These are phyloP conservation scores for Dicaeum eximium DNA, from an alignment of 2,113 vertebrate genomes.

Conservation along the genomic window DNA sequence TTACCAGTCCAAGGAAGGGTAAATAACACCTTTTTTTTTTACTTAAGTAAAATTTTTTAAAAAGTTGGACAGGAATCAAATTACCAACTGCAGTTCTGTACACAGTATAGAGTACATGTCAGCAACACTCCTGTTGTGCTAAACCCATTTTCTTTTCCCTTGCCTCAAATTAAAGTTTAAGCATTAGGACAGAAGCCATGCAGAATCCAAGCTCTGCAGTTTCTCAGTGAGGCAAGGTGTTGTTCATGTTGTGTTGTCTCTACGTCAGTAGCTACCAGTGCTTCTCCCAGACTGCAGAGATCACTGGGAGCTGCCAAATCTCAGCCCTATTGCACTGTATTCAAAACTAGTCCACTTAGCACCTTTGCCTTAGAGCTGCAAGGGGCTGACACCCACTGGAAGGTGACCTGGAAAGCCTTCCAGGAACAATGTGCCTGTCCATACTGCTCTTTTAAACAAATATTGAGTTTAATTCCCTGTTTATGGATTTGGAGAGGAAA, in stretches of 20 bases:
- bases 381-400: background rate
- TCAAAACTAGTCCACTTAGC: background rate
- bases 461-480: background rate
- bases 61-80: background rate
- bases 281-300: background rate
- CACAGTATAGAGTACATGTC: background rate
- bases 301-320: background rate
- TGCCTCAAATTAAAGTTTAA: background rate
- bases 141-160: background rate
- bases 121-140: background rate
- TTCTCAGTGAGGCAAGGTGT: background rate
- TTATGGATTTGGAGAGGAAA: background rate
- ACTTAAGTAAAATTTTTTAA: background rate
- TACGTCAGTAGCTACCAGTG: background rate
- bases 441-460: background rate
- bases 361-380: background rate
- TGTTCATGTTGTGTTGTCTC: background rate
- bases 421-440: background rate
- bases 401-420: background rate
- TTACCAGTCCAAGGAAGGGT: background rate
- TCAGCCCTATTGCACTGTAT: accelerated
- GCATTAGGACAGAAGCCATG: background rate
- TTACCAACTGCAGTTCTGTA: background rate
- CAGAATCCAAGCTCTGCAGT: background rate
- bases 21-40: background rate